A percentile compares a stretch with the other conserved stretches of the same genome.
phyloP scores from a whole-genome alignment of 1,140 invertebrate species.

The Bombus superbus region DNA sequence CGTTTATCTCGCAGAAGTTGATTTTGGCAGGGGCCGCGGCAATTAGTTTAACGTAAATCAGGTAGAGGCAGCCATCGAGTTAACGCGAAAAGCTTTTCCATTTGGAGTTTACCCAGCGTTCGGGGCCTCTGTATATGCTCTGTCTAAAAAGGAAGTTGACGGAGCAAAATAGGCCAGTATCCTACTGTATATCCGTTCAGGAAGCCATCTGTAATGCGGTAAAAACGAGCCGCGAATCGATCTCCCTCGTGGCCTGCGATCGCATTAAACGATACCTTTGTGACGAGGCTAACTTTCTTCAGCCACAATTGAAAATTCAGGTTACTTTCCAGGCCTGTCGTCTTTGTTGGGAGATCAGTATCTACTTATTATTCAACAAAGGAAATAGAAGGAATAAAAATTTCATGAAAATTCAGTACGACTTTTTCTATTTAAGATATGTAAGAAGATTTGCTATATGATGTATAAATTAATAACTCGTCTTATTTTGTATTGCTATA shows the following conservation, averaged over 20 bases:
- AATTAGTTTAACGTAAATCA: constrained; percentile 40
- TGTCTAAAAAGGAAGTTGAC: constrained; percentile 25
- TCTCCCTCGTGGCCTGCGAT: constrained; percentile 8
- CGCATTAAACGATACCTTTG: constrained; percentile 24
- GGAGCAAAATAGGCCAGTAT: constrained; percentile 39
- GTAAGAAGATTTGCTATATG: not conserved
- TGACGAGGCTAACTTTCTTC: not conserved
- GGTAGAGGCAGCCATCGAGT: not conserved
- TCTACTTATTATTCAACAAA: not conserved
- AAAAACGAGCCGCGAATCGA: constrained; percentile 23
- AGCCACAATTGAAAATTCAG: not conserved
- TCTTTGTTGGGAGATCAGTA: not conserved
- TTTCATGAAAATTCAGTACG: not conserved
- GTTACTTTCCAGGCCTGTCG: no score
- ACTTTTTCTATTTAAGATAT: not conserved
- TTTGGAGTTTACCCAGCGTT: constrained; percentile 37
- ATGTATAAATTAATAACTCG: no score
- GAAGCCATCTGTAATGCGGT: constrained; percentile 35
- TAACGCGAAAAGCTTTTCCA: constrained; percentile 28
- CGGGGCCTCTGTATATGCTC: not conserved
- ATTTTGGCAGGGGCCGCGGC: not conserved
- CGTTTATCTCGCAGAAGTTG: constrained; percentile 6
- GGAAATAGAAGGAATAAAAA: not conserved
- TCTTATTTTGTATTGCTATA: not conserved
- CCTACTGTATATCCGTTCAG: constrained; percentile 10